Evolutionary conservation across 2,113 vertebrate species (phyloP).

Genomic region (Lates calcarifer): DNA sequence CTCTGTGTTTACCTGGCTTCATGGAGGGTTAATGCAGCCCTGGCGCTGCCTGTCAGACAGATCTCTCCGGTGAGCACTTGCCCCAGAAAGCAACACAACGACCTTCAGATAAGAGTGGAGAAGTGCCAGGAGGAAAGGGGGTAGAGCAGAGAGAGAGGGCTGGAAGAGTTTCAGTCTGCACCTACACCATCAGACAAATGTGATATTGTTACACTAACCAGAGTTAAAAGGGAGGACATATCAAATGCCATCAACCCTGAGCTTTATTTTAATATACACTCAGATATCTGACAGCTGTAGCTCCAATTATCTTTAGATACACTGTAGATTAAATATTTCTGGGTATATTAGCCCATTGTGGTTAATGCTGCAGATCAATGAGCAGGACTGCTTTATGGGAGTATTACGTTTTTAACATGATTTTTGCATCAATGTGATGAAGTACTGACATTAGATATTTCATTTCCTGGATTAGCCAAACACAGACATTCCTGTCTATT

Average conservation of each 20-base stretch:
- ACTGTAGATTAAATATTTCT: background rate
- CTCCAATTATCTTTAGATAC: background rate
- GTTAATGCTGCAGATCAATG: background rate
- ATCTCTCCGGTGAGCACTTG: conserved; percentile 24
- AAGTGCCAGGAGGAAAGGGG: conserved; percentile 13
- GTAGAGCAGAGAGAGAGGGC: background rate
- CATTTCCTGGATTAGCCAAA: background rate
- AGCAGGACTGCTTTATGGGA: background rate
- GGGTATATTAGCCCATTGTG: background rate
- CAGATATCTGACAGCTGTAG: conserved; percentile 18
- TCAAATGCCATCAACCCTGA: background rate
- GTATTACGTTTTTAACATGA: too few species aligned
- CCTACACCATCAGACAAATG: background rate
- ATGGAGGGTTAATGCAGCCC: conserved; percentile 35
- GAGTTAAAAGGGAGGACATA: conserved; percentile 5
- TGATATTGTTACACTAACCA: conserved; percentile 15
- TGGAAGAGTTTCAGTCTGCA: conserved; percentile 30
- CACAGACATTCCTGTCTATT: background rate
- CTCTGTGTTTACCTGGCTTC: conserved; percentile 47
- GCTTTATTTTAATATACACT: background rate
- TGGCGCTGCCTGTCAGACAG: conserved; percentile 24
- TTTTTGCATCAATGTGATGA: background rate
- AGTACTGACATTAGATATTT: background rate
- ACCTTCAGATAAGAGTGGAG: conserved; percentile 52
- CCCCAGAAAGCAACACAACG: conserved; percentile 23